phyloP scores from a whole-genome alignment of 2,113 vertebrate species.

The Hydropotes inermis region DNA sequence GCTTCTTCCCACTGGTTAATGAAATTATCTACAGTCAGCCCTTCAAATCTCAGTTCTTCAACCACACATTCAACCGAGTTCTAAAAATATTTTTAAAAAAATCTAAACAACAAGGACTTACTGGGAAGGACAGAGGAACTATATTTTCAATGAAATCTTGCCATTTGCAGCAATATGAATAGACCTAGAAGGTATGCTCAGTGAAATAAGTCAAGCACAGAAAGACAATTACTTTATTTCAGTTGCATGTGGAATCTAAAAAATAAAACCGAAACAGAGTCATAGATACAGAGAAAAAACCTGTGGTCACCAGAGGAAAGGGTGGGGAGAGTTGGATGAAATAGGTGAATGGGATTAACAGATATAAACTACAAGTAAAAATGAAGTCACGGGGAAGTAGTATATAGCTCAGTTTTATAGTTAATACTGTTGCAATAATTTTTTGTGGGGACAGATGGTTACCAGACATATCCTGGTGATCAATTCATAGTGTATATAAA shows the following conservation, averaged over 20 bases:
- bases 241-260: not conserved
- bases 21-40: not conserved
- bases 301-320: not conserved
- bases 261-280: not conserved
- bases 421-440: not conserved
- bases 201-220: not conserved
- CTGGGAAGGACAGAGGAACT: not conserved
- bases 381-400: not conserved
- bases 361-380: not conserved
- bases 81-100: not conserved
- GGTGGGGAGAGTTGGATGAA: not conserved
- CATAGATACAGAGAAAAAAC: not conserved
- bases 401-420: not conserved
- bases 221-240: not conserved
- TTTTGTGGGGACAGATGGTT: not conserved
- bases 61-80: not conserved
- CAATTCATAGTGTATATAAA: not conserved
- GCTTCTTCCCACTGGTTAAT: not conserved
- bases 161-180: not conserved
- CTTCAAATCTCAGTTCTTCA: not conserved
- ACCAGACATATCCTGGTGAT: not conserved
- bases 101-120: not conserved
- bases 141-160: not conserved
- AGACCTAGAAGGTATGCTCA: not conserved
- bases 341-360: not conserved